These are phyloP conservation scores for Caerostris darwini DNA, from an alignment of 1,140 invertebrate species.

Conservation along the genomic window DNA sequence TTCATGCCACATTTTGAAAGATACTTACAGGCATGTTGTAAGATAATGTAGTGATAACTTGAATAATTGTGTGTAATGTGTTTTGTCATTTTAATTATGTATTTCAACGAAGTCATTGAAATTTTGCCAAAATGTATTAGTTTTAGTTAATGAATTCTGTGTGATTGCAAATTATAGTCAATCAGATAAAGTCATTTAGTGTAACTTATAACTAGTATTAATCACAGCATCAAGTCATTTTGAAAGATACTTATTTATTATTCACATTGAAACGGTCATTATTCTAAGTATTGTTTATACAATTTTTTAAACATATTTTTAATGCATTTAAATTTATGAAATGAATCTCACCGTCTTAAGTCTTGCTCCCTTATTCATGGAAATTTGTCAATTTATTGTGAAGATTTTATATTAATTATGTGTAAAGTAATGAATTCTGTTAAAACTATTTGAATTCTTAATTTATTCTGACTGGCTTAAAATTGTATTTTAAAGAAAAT, in stretches of 20 bases:
- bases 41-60: slow-evolving; percentile 34
- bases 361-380: neutral
- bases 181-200: too few relatives aligned
- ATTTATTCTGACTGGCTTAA: neutral
- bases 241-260: too few relatives aligned
- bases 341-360: neutral
- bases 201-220: too few relatives aligned
- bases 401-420: neutral
- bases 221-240: neutral
- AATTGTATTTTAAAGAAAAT: neutral
- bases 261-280: too few relatives aligned
- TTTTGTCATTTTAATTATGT: slow-evolving; percentile 34
- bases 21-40: slow-evolving; percentile 6
- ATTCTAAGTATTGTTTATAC: too few relatives aligned
- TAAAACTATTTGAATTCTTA: too few relatives aligned
- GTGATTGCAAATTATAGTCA: slow-evolving; percentile 44
- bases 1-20: neutral
- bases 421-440: neutral
- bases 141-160: slow-evolving; percentile 44
- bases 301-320: neutral
- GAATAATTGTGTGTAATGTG: slow-evolving; percentile 38
- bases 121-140: slow-evolving; percentile 37
- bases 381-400: neutral
- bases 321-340: neutral
- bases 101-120: slow-evolving; percentile 23